Evolutionary conservation across 2,113 vertebrate genomes (phyloP).

Genomic region (rat (Rattus norvegicus)): DNA sequence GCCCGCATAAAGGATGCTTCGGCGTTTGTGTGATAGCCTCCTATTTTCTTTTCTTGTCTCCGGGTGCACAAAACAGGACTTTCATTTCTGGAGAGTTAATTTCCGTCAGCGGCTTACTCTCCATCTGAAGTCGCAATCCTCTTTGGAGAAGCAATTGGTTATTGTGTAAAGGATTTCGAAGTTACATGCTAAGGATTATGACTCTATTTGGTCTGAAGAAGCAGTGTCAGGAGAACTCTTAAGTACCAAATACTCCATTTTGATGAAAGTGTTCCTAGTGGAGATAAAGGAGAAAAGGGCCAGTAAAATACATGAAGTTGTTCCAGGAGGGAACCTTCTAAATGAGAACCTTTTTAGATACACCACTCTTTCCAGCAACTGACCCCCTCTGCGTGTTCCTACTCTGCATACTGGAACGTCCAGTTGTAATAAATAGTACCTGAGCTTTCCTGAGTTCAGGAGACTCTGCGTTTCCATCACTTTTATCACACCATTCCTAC

Average conservation of each 20-base stretch:
- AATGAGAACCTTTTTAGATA: conserved; percentile 6
- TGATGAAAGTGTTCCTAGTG: conserved; percentile 65
- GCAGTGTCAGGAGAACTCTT: conserved; percentile 73
- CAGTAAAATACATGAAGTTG: neutral
- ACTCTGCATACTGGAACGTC: neutral
- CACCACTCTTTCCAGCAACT: neutral
- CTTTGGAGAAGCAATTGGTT: conserved; percentile 77
- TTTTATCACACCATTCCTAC: neutral
- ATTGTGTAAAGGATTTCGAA: conserved; percentile 80
- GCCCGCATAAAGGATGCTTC: conserved; percentile 40
- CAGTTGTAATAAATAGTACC: neutral
- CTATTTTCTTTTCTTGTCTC: conserved; percentile 67
- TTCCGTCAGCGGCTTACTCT: conserved; percentile 75
- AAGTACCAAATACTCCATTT: conserved; percentile 63
- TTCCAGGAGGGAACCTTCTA: neutral
- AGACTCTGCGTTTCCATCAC: conserved; percentile 6
- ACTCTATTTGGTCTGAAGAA: conserved; percentile 76
- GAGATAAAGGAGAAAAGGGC: conserved; percentile 53
- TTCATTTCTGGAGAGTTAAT: conserved; percentile 76
- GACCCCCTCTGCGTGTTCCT: neutral
- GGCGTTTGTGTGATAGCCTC: conserved; percentile 17
- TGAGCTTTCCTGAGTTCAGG: conserved; percentile 6
- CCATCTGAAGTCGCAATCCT: conserved; percentile 78
- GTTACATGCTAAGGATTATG: conserved; percentile 78
- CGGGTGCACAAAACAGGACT: conserved; percentile 64